Conservation (phyloP, 2,888 invertebrate species). For the Aporophyla lueneburgensis region DNA sequence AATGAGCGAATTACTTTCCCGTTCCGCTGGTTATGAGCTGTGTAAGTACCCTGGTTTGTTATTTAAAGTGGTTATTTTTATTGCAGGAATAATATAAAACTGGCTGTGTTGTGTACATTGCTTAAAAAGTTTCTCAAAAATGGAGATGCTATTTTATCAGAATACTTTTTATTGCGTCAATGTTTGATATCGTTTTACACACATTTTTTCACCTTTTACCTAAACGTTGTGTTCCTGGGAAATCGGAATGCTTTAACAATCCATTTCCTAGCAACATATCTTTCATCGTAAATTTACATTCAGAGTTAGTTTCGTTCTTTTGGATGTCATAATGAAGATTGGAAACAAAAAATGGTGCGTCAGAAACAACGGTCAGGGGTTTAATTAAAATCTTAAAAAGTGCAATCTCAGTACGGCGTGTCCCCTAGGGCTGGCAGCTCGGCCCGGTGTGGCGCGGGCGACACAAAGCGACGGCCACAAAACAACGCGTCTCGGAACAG, state of each 20-base stretch:
- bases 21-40: neutral
- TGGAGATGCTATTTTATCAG: neutral
- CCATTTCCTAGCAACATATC: neutral
- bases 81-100: neutral
- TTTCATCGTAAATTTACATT: neutral
- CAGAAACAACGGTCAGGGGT: constrained; percentile 11
- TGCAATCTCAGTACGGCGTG: constrained; percentile 8
- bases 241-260: neutral
- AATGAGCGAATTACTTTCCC: constrained; percentile 57
- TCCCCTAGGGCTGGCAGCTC: neutral
- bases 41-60: constrained; percentile 2
- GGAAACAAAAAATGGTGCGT: constrained; percentile 6
- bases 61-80: constrained; percentile 12
- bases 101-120: neutral
- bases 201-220: neutral
- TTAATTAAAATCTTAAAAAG: constrained; percentile 53
- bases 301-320: neutral
- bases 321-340: neutral
- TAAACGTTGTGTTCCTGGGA: too few relatives aligned
- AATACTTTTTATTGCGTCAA: neutral
- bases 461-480: constrained; percentile 18
- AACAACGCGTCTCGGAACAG: constrained; percentile 12
- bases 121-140: neutral
- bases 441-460: neutral
- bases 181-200: too few relatives aligned